Evolutionary conservation across 1,140 invertebrate genomes (phyloP).

Genomic region (Trigoniulus corallinus): DNA sequence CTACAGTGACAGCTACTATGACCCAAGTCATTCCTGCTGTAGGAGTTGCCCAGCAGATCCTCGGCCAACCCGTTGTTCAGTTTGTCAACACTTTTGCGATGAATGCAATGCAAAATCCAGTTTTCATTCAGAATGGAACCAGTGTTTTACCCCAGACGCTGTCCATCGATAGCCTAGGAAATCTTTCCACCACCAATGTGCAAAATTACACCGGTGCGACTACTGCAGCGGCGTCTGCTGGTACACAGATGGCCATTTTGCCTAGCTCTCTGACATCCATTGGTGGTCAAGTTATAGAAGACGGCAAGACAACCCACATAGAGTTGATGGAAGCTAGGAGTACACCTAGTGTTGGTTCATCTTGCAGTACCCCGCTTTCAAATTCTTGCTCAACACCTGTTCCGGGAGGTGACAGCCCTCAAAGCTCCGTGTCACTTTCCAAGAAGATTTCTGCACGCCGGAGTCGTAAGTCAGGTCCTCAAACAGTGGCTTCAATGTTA

Average conservation of each 20-base stretch:
- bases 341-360: constrained; percentile 11
- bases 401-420: constrained; percentile 8
- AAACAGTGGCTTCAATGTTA: constrained; percentile 54
- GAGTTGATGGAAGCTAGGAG: constrained; percentile 9
- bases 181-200: constrained; percentile 3
- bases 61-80: constrained; percentile 30
- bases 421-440: constrained; percentile 13
- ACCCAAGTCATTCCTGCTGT: constrained; percentile 32
- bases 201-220: no score
- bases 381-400: constrained; percentile 14
- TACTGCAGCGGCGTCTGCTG: no score
- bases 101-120: constrained; percentile 43
- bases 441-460: no score
- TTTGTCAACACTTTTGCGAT: constrained; percentile 47
- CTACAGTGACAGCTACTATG: constrained; percentile 43
- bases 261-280: constrained; percentile 2
- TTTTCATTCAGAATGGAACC: constrained; percentile 48
- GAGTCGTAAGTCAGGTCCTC: constrained; percentile 48
- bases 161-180: constrained; percentile 9
- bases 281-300: not conserved
- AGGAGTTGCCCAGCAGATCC: constrained; percentile 38
- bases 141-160: constrained; percentile 26
- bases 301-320: constrained; percentile 8
- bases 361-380: constrained; percentile 14
- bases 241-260: no score